These are phyloP conservation scores for Uloborus diversus DNA, from an alignment of 1,140 invertebrate genomes.

Conservation along the genomic window DNA sequence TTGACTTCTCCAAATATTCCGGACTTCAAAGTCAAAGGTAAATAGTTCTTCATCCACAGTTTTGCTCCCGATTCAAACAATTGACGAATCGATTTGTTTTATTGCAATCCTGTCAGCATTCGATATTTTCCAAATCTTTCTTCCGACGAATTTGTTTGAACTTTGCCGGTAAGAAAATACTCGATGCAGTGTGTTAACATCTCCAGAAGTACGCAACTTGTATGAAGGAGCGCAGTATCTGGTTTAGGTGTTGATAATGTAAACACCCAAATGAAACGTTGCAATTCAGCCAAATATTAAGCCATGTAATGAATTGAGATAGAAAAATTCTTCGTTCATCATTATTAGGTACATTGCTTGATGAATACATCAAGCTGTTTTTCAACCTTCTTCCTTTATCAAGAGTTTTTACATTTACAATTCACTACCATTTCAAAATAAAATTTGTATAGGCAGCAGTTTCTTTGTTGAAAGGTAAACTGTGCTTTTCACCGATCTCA, in stretches of 20 bases:
- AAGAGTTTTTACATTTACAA: too few species aligned
- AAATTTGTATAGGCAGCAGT: slow-evolving; percentile 42
- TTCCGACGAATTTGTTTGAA: too few species aligned
- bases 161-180: too few species aligned
- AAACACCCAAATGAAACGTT: neutral
- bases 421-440: slow-evolving; percentile 47
- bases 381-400: too few species aligned
- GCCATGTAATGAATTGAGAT: neutral
- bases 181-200: slow-evolving; percentile 25
- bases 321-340: neutral
- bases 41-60: neutral
- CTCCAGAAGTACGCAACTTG: slow-evolving; percentile 35
- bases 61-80: slow-evolving; percentile 28
- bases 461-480: neutral
- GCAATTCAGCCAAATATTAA: neutral
- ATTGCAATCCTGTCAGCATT: too few species aligned
- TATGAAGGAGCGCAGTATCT: neutral
- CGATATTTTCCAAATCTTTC: too few species aligned
- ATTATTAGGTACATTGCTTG: neutral
- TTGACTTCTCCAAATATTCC: neutral
- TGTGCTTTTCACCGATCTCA: slow-evolving; percentile 10
- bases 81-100: too few species aligned
- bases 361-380: neutral
- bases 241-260: neutral
- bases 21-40: neutral